Percentiles rank a stretch among this genome's conserved stretches.
phyloP scores from a whole-genome alignment of 2,797 vertebrate genomes.

The Nyctibius grandis region DNA sequence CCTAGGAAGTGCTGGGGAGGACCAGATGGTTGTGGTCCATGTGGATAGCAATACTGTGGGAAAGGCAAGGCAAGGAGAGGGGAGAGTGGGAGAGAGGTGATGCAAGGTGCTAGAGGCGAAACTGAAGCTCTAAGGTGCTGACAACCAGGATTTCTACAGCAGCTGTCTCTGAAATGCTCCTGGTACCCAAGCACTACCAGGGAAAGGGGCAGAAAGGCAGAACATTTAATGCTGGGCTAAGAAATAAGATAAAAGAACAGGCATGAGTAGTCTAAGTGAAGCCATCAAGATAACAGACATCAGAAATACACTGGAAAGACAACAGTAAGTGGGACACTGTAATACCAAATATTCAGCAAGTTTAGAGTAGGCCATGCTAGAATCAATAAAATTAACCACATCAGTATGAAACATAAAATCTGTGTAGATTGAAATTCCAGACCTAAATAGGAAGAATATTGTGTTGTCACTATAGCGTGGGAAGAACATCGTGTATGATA shows the following conservation, averaged over 20 bases:
- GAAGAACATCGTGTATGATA: not conserved
- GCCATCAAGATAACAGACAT: not conserved
- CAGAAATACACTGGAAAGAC: not conserved
- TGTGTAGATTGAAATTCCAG: not conserved
- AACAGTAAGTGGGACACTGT: not conserved
- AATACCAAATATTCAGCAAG: not conserved
- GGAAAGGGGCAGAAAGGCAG: not conserved
- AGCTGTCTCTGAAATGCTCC: not conserved
- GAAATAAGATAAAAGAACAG: not conserved
- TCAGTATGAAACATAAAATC: not conserved
- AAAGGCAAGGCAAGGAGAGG: not conserved
- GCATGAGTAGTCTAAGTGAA: not conserved
- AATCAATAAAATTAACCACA: not conserved
- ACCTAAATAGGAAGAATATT: not conserved
- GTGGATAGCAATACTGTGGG: not conserved
- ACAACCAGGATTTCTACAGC: not conserved
- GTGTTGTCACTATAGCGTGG: not conserved
- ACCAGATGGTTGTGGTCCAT: not conserved
- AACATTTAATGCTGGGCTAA: not conserved
- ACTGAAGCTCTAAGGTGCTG: not conserved
- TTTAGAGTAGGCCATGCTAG: not conserved
- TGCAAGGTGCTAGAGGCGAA: not conserved
- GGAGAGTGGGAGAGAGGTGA: not conserved
- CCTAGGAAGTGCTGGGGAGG: not conserved
- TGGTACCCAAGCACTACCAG: accelerated